Conservation (phyloP, 2,113 vertebrate species). For the Istiophorus platypterus region DNA sequence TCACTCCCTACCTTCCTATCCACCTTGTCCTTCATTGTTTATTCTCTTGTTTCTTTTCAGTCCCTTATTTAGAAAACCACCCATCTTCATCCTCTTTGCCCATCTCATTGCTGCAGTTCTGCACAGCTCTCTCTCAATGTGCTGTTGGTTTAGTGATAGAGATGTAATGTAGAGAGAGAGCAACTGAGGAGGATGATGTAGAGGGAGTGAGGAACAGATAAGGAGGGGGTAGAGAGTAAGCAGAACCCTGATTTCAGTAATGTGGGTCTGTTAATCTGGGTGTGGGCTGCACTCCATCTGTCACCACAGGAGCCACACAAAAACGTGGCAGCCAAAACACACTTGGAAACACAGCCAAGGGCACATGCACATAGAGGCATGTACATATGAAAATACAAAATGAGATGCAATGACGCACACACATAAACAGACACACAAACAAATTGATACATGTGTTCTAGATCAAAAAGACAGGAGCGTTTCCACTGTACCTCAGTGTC, state of each 20-base stretch:
- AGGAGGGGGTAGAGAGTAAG: constrained; percentile 45
- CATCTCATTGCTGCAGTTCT: constrained; percentile 25
- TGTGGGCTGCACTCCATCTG: constrained; percentile 81
- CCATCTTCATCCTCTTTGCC: constrained; percentile 8
- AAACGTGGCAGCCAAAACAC: constrained; percentile 66
- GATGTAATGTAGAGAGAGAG: constrained; percentile 1
- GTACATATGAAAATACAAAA: constrained; percentile 14
- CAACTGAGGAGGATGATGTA: constrained; percentile 8
- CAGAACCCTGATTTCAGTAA: constrained; percentile 75
- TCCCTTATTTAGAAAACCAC: neutral
- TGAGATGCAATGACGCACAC: constrained; percentile 8
- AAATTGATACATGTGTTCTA: constrained; percentile 1
- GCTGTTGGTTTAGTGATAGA: constrained; percentile 23
- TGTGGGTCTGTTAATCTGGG: constrained; percentile 81
- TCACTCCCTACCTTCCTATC: constrained; percentile 15
- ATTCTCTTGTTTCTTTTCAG: constrained; percentile 10
- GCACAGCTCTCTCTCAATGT: constrained; percentile 30
- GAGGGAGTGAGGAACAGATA: constrained; percentile 32
- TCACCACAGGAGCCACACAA: constrained; percentile 73
- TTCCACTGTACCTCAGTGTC: constrained; percentile 28
- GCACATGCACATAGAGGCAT: constrained; percentile 13
- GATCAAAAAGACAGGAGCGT: constrained; percentile 46
- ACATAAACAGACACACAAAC: neutral
- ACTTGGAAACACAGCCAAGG: constrained; percentile 38
- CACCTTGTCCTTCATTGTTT: constrained; percentile 17